Evolutionary conservation across 1,140 invertebrate species (phyloP).

Genomic region (Streblospio benedicti): DNA sequence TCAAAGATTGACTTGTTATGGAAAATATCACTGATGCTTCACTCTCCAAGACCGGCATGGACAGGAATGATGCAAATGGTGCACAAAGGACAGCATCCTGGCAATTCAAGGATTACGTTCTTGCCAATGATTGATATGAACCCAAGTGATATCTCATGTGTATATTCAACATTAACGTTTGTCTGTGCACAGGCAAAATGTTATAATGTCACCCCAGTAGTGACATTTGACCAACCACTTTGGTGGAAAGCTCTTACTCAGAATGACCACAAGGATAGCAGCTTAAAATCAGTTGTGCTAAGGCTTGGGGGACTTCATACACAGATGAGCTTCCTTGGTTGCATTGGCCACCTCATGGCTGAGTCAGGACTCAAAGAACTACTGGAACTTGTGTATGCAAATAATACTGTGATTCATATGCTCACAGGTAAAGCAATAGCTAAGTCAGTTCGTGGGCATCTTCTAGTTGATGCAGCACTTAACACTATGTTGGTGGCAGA

Average conservation of each 20-base stretch:
- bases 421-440: constrained; percentile 8
- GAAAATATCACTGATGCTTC: no score
- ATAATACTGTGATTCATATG: constrained; percentile 5
- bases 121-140: constrained; percentile 31
- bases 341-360: constrained; percentile 39
- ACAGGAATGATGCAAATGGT: no score
- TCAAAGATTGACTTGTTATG: no score
- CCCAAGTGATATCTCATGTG: constrained; percentile 26
- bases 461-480: constrained; percentile 25
- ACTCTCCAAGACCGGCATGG: no score
- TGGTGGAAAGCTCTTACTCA: constrained; percentile 26
- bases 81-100: constrained; percentile 23
- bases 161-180: constrained; percentile 29
- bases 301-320: constrained; percentile 21
- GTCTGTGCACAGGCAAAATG: constrained; percentile 19
- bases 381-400: constrained; percentile 1
- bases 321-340: constrained; percentile 28
- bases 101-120: constrained; percentile 23
- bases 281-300: constrained; percentile 7
- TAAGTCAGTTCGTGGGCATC: constrained; percentile 32
- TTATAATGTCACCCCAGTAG: constrained; percentile 18
- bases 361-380: constrained; percentile 40
- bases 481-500: constrained; percentile 5
- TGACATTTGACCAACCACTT: constrained; percentile 33
- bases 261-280: constrained; percentile 16